Base-by-base conservation (phyloP, 2,888 invertebrate species). In the Meiosimyza platycephala region DNA sequence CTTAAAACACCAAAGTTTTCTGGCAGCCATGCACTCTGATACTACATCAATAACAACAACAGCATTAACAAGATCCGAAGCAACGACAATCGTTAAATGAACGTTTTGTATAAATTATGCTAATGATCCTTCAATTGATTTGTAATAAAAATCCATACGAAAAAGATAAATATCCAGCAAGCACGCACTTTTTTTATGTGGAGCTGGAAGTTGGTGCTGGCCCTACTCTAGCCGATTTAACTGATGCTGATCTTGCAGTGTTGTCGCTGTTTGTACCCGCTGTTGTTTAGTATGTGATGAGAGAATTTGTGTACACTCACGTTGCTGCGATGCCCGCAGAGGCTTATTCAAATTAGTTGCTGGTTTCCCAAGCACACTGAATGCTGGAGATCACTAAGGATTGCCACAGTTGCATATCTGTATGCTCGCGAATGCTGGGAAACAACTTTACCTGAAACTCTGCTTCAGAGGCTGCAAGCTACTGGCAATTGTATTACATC, bases 71-170 rank as follows among this genome's bases (percentile, higher is more conserved):
- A 52, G 63, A 60, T 63, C 28, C 68, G 64, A 74, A 76, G 75
- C 73, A 78, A 80, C 79, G 80, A 80, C 80, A 82, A 85, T 86
- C 87, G 86, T 86, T 86, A 86, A 86, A 83, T 81, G 82, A 85
- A 81, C 85, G 85, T 86, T 86, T 87, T 87, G 87, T 86, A 87
- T 86, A 86, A 86, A 87, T 86, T 86, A 86, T 87, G 87, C 85
- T 86, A 86, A 86, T 86, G 86, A 86, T 83, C 84, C 85, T 86
- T 85, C 86, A 86, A 86, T 87, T 87, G 86, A 86, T 86, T 87
- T 87, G 86, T 86, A 86, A 86, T 87, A 86, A 86, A 87, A 87
- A 85, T 86, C 82, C 83, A 82, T 82, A 80, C 82, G 80, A 81
- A 78, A 79, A 85, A 86, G 87, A 86, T 86, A 86, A 85, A 86